A percentile compares a stretch with the other conserved stretches of the same genome.
phyloP scores from a whole-genome alignment of 2,797 vertebrate genomes.

The Lacerta viridis region DNA sequence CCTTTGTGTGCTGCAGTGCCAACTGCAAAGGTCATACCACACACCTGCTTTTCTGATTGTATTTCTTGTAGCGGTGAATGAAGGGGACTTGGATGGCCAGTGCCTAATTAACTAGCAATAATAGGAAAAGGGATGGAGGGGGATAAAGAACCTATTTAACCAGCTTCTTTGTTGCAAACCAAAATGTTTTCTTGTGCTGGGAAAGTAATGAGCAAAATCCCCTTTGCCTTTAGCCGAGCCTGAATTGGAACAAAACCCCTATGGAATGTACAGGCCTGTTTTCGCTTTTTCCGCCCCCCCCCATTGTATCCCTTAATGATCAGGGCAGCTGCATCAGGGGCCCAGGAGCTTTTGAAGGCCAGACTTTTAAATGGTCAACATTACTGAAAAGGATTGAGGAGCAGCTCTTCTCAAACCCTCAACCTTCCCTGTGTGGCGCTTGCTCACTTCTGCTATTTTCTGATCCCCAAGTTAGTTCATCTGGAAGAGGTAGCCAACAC shows the following conservation, averaged over 20 bases:
- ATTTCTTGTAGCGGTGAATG: conserved; percentile 36
- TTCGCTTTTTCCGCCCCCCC: not conserved
- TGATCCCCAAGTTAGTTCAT: not conserved
- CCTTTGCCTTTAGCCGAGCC: not conserved
- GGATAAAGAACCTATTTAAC: not conserved
- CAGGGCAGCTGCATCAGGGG: conserved; percentile 43
- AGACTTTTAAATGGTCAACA: conserved; percentile 26
- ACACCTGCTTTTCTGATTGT: conserved; percentile 47
- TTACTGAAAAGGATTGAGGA: conserved; percentile 26
- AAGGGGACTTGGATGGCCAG: conserved; percentile 21
- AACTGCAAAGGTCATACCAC: conserved; percentile 25
- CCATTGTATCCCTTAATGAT: conserved; percentile 48
- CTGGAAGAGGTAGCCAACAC: not conserved
- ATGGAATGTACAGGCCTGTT: conserved; percentile 42
- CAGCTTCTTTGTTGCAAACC: not conserved
- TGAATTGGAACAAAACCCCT: conserved; percentile 49
- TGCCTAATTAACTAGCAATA: not conserved
- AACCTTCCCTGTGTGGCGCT: conserved; percentile 3
- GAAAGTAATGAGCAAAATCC: not conserved
- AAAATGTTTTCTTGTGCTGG: not conserved
- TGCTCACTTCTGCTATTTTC: conserved; percentile 25
- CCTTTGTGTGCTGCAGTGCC: conserved; percentile 12
- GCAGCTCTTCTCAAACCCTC: not conserved
- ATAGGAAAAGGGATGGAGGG: not conserved
- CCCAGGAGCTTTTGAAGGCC: conserved; percentile 36